Evolutionary conservation across 2,113 vertebrate genomes (phyloP).

Genomic region (Forbesichthys papilliferus): DNA sequence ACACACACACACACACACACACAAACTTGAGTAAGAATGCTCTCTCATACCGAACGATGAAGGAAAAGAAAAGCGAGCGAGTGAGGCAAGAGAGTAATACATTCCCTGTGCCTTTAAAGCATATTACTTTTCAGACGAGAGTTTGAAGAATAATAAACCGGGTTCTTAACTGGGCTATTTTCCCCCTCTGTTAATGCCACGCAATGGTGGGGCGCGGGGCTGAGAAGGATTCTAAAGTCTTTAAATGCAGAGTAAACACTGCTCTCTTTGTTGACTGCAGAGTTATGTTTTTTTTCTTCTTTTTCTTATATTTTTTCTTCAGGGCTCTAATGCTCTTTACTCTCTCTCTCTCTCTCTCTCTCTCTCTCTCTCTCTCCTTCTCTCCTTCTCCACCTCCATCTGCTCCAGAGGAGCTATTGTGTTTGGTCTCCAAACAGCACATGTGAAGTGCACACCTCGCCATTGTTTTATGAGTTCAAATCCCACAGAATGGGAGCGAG

Average conservation of each 20-base stretch:
- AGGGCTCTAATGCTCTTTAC: conserved; percentile 27
- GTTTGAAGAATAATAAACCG: conserved; percentile 81
- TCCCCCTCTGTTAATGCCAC: conserved; percentile 65
- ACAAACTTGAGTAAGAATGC: background rate
- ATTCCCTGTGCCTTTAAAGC: conserved; percentile 69
- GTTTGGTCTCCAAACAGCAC: conserved; percentile 83
- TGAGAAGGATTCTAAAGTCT: conserved; percentile 73
- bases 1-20: conserved; percentile 3
- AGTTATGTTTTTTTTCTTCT: conserved; percentile 59
- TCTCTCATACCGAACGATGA: conserved; percentile 18
- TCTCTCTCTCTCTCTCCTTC: conserved; percentile 24
- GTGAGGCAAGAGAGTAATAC: conserved; percentile 30
- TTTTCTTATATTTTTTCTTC: background rate
- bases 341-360: conserved; percentile 37
- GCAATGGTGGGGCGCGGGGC: conserved; percentile 60
- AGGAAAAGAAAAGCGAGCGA: conserved; percentile 39
- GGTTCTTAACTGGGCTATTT: conserved; percentile 73
- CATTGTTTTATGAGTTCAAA: conserved; percentile 91
- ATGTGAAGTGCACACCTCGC: conserved; percentile 87
- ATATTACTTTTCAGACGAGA: conserved; percentile 76
- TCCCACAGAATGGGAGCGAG: conserved; percentile 67
- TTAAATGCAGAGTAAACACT: conserved; percentile 81
- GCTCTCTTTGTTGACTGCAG: conserved; percentile 77
- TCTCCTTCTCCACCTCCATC: conserved; percentile 12
- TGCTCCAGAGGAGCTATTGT: conserved; percentile 49